phyloP scores from a whole-genome alignment of 2,888 invertebrate species.

The Cephus sareptanus region DNA sequence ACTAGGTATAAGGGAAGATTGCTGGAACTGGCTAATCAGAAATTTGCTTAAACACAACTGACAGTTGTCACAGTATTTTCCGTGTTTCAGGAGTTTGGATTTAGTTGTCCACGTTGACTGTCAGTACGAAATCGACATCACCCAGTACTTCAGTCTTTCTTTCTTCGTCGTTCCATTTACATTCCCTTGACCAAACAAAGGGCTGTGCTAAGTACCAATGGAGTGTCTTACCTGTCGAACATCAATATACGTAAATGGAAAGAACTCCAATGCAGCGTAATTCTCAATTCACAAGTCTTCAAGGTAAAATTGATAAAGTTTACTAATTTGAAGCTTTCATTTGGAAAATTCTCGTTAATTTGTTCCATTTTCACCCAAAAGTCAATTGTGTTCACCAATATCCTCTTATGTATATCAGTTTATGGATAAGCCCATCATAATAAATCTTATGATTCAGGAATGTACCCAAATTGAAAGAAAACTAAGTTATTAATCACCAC shows the following conservation, averaged over 20 bases:
- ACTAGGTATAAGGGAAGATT: neutral
- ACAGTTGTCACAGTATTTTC: neutral
- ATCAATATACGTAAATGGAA: conserved; percentile 41
- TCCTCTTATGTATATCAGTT: neutral
- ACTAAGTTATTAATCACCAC: neutral
- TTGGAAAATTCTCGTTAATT: neutral
- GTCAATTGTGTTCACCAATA: neutral
- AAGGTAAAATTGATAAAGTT: conserved; percentile 34
- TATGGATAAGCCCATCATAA: neutral
- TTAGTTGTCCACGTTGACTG: neutral
- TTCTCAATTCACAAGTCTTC: conserved; percentile 30
- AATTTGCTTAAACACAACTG: neutral
- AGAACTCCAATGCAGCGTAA: conserved; percentile 37
- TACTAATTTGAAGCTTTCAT: conserved; percentile 5
- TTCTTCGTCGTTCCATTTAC: neutral
- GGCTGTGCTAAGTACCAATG: neutral
- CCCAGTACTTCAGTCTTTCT: neutral
- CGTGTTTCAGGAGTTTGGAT: neutral
- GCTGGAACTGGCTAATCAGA: neutral
- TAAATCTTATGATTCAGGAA: neutral
- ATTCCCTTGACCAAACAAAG: neutral
- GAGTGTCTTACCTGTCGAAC: conserved; percentile 21
- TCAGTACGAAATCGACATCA: neutral
- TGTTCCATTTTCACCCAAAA: neutral
- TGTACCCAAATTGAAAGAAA: neutral